Conservation (phyloP, 2,113 vertebrate species). For the Tyto alba region DNA sequence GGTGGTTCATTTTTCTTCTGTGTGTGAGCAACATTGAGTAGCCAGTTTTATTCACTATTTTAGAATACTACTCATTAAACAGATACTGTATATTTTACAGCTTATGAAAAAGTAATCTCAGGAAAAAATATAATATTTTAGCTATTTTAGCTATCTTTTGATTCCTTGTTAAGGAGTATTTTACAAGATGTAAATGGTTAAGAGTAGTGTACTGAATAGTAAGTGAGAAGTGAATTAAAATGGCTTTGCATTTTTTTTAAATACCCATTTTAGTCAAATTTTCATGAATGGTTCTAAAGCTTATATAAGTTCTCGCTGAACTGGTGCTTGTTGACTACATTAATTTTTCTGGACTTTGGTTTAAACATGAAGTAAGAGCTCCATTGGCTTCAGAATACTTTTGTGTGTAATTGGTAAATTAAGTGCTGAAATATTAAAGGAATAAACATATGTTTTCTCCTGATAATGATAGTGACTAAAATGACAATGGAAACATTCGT, state of each 20-base stretch:
- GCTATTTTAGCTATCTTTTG: not conserved
- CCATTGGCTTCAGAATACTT: not conserved
- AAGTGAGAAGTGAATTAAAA: not conserved
- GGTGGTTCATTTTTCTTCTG: not conserved
- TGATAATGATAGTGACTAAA: not conserved
- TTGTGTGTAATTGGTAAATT: not conserved
- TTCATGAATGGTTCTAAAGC: not conserved
- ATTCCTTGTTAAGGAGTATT: not conserved
- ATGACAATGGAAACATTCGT: not conserved
- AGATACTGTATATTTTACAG: not conserved
- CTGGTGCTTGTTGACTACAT: not conserved
- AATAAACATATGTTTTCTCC: not conserved
- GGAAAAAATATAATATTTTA: not conserved
- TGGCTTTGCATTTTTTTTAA: not conserved
- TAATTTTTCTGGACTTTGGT: not conserved
- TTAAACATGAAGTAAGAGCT: not conserved
- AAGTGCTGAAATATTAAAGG: not conserved
- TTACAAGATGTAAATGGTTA: not conserved
- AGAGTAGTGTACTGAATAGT: not conserved
- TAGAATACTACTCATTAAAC: not conserved
- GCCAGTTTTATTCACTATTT: not conserved
- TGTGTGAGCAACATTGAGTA: not conserved
- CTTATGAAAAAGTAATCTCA: not conserved
- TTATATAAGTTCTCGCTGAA: not conserved
- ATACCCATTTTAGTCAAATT: not conserved